Evolutionary conservation across 2,113 vertebrate species (phyloP).

Genomic region (Podilymbus podiceps): DNA sequence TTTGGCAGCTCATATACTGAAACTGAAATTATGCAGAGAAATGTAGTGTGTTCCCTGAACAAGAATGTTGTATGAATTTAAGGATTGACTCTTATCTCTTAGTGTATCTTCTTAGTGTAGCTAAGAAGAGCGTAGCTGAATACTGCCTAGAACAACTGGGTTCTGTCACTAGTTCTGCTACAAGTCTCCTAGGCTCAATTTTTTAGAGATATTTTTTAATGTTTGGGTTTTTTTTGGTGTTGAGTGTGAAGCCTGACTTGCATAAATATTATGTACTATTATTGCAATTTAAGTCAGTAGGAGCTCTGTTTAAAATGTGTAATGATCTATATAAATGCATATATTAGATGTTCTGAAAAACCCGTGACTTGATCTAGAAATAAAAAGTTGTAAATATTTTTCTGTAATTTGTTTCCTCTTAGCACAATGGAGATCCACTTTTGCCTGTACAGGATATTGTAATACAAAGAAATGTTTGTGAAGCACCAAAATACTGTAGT

Average conservation of each 20-base stretch:
- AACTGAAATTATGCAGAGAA: neutral
- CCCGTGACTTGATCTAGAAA: neutral
- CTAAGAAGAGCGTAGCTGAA: neutral
- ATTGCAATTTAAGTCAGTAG: neutral
- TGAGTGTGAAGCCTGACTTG: neutral
- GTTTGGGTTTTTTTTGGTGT: neutral
- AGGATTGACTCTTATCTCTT: neutral
- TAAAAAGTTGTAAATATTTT: neutral
- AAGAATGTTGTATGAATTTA: neutral
- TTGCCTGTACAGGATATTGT: neutral
- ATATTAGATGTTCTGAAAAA: neutral
- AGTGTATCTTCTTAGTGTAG: no score
- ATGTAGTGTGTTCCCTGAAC: neutral
- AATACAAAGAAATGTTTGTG: neutral
- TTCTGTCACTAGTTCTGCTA: neutral
- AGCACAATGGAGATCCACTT: neutral
- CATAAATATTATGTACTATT: neutral
- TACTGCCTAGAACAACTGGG: neutral
- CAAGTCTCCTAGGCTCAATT: neutral
- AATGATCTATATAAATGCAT: neutral
- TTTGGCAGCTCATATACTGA: neutral
- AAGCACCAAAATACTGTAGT: neutral
- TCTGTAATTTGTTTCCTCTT: neutral
- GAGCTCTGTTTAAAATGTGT: neutral
- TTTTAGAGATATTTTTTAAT: neutral